These are phyloP conservation scores for Triplophysa rosa DNA, from an alignment of 2,113 vertebrate species.

Conservation along the genomic window DNA sequence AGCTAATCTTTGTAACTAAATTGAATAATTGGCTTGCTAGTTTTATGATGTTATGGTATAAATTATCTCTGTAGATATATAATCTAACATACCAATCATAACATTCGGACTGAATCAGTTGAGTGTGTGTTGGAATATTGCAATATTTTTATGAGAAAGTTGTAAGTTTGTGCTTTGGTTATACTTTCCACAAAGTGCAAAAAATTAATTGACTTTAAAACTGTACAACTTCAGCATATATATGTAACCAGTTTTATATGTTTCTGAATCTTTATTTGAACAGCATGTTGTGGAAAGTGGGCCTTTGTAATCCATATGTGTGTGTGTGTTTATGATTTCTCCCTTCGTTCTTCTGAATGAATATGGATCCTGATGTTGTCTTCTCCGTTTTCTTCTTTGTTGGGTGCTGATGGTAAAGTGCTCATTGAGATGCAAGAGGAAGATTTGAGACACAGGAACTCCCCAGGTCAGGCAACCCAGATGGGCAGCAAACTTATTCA, in stretches of 20 bases:
- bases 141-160: not conserved
- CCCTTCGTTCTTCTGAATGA: slow-evolving; percentile 55
- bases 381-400: slow-evolving; percentile 62
- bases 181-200: slow-evolving; percentile 49
- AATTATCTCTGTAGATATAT: slow-evolving; percentile 12
- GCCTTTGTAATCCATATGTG: slow-evolving; percentile 33
- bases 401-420: slow-evolving; percentile 68
- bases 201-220: not conserved
- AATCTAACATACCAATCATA: slow-evolving; percentile 16
- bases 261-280: not conserved
- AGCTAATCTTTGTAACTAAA: no score
- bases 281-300: slow-evolving; percentile 48
- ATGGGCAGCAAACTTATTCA: slow-evolving; percentile 27
- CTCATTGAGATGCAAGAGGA: slow-evolving; percentile 83
- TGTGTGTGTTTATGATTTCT: slow-evolving; percentile 34
- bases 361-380: slow-evolving; percentile 57
- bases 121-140: slow-evolving; percentile 34
- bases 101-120: not conserved
- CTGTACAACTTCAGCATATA: not conserved
- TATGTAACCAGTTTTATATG: no score
- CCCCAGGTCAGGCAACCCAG: slow-evolving; percentile 73
- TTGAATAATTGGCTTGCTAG: not conserved
- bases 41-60: slow-evolving; percentile 22
- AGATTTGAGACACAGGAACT: slow-evolving; percentile 80
- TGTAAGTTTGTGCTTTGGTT: slow-evolving; percentile 30